Conservation (phyloP, 1,140 invertebrate genomes). For the Cydia splendana region DNA sequence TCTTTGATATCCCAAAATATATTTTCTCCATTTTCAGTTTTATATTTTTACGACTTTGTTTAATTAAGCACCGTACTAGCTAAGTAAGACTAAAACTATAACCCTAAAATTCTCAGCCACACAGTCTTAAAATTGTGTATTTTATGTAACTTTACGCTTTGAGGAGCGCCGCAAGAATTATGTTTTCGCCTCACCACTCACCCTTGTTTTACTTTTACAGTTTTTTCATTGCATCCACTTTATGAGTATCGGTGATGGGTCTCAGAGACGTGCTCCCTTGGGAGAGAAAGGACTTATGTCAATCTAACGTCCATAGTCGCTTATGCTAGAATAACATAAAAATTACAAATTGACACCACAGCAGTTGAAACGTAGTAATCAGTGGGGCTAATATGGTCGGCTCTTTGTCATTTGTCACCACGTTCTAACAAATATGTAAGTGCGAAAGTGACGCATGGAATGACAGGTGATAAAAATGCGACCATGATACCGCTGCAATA, state of each 20-base stretch:
- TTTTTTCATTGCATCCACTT: constrained; percentile 73
- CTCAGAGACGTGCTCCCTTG: constrained; percentile 44
- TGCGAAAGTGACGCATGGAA: too few relatives aligned
- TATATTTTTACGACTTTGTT: constrained; percentile 12
- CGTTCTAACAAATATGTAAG: too few relatives aligned
- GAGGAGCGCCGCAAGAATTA: constrained; percentile 62
- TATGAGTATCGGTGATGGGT: constrained; percentile 61
- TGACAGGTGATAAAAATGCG: too few relatives aligned
- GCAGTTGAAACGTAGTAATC: not conserved
- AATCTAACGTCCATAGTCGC: not conserved
- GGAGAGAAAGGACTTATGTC: not conserved
- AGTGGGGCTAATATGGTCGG: not conserved
- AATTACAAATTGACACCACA: not conserved
- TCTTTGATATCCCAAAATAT: not conserved
- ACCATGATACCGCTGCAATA: too few relatives aligned
- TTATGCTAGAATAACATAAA: not conserved
- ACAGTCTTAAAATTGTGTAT: constrained; percentile 28
- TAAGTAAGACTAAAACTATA: constrained; percentile 19
- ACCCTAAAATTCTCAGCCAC: constrained; percentile 25
- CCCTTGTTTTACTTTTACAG: constrained; percentile 62
- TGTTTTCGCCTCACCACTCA: constrained; percentile 61
- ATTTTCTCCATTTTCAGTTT: not conserved
- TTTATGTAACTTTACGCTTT: constrained; percentile 48
- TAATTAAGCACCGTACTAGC: not conserved
- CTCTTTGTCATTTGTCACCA: too few relatives aligned